Evolutionary conservation across 1,140 invertebrate species (phyloP).

Genomic region (Papilio aristodemus): DNA sequence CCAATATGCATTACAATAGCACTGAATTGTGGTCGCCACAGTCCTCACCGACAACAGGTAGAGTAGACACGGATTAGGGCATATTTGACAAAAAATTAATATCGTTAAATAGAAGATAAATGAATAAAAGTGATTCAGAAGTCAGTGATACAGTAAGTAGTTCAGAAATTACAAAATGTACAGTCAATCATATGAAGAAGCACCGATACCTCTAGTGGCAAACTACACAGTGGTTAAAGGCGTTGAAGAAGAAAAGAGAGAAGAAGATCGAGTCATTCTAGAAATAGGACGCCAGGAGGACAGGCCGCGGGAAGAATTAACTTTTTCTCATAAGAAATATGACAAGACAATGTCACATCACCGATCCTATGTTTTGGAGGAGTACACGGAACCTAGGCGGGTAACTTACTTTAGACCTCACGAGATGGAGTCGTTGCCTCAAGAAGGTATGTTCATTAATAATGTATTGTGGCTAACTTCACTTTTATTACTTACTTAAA

Average conservation of each 20-base stretch:
- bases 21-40: slow-evolving; percentile 67
- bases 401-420: slow-evolving; percentile 65
- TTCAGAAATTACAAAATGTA: slow-evolving; percentile 51
- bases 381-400: slow-evolving; percentile 61
- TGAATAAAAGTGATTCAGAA: slow-evolving; percentile 17
- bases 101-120: slow-evolving; percentile 18
- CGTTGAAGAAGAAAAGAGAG: slow-evolving; percentile 59
- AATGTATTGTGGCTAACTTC: too few species aligned
- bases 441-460: slow-evolving; percentile 52
- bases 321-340: slow-evolving; percentile 79
- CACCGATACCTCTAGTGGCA: slow-evolving; percentile 63
- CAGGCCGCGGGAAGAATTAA: slow-evolving; percentile 66
- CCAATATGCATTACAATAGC: slow-evolving; percentile 77
- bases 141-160: neutral
- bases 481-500: too few species aligned
- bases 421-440: slow-evolving; percentile 51
- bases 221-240: slow-evolving; percentile 67
- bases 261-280: slow-evolving; percentile 70
- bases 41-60: slow-evolving; percentile 59
- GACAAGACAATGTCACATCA: slow-evolving; percentile 78
- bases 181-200: slow-evolving; percentile 60
- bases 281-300: slow-evolving; percentile 76
- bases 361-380: slow-evolving; percentile 70
- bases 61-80: slow-evolving; percentile 49
- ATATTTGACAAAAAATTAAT: slow-evolving; percentile 34